phyloP scores from a whole-genome alignment of 1,140 invertebrate species.

The Bradysia coprophila region DNA sequence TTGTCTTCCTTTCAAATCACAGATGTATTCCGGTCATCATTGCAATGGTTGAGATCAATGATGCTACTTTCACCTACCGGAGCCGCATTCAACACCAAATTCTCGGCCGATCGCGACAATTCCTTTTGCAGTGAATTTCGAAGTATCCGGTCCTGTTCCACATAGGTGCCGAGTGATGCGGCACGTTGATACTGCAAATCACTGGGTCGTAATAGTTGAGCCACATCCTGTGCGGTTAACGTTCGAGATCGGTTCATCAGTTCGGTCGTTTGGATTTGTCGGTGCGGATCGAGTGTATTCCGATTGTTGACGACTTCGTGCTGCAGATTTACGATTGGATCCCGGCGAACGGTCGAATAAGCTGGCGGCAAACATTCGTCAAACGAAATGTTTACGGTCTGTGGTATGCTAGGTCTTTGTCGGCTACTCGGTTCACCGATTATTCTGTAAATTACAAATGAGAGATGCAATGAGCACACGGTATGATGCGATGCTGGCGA shows the following conservation, averaged over 20 bases:
- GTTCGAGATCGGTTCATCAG: conserved; percentile 5
- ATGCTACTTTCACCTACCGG: conserved; percentile 24
- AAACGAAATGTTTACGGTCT: conserved; percentile 6
- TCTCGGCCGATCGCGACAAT: conserved; percentile 28
- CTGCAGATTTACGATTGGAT: conserved; percentile 4
- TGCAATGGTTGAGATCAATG: not conserved
- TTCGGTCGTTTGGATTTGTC: not conserved
- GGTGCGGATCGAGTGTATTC: conserved; percentile 6
- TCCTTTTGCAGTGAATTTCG: conserved; percentile 13
- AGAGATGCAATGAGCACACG: not conserved
- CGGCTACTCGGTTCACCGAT: conserved; percentile 15
- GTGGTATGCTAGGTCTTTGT: conserved; percentile 10
- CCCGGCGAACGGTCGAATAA: conserved; percentile 28
- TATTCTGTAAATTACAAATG: conserved; percentile 8
- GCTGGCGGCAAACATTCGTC: conserved; percentile 27
- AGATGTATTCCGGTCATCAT: not conserved
- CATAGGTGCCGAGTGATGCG: conserved; percentile 1
- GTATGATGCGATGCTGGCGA: not conserved
- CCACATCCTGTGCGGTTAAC: conserved; percentile 34
- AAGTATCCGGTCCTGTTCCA: conserved; percentile 10
- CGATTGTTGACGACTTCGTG: conserved; percentile 7
- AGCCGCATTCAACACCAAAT: conserved; percentile 33
- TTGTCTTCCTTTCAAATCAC: not conserved
- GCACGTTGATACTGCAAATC: conserved; percentile 1
- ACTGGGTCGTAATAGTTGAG: conserved; percentile 29